phyloP scores from a whole-genome alignment of 2,888 invertebrate species.

The Imbricaverruca yamaguchii region DNA sequence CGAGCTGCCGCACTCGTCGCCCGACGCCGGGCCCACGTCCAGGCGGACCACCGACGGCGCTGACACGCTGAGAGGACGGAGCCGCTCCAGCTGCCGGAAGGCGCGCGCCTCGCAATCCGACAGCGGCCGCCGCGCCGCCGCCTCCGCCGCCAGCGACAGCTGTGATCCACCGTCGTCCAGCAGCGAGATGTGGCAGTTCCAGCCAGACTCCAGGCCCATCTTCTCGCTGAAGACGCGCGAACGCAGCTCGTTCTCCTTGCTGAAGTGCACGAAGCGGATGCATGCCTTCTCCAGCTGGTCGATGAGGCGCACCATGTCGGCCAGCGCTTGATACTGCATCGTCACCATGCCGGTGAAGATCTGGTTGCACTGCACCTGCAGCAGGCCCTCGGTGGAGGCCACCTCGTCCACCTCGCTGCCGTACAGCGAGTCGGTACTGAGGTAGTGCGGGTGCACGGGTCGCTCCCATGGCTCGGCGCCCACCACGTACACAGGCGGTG shows the following conservation, averaged over 20 bases:
- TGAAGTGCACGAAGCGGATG: constrained; percentile 96
- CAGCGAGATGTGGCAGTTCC: constrained; percentile 98
- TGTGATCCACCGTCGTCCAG: constrained; percentile 51
- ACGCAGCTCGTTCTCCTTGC: constrained; percentile 88
- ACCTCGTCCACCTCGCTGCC: constrained; percentile 36
- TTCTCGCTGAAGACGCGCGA: constrained; percentile 94
- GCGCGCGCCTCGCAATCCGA: neutral
- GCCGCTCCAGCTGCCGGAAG: constrained; percentile 61
- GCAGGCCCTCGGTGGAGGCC: constrained; percentile 31
- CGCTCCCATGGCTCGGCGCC: neutral
- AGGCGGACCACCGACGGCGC: constrained; percentile 79
- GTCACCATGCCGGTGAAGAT: constrained; percentile 97
- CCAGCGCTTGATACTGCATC: constrained; percentile 95
- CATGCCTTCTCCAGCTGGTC: constrained; percentile 86
- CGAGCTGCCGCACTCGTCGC: constrained; percentile 48
- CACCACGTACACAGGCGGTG: constrained; percentile 21
- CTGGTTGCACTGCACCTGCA: constrained; percentile 76
- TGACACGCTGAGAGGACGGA: constrained; percentile 68
- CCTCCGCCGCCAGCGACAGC: neutral
- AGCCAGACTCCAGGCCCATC: constrained; percentile 97
- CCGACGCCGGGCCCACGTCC: constrained; percentile 61
- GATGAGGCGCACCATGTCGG: constrained; percentile 72
- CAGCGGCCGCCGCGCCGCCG: neutral
- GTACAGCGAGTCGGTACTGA: constrained; percentile 31
- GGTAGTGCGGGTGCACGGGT: constrained; percentile 12